phyloP scores from a whole-genome alignment of 2,797 vertebrate species.

The Chaetodon trifasciatus region DNA sequence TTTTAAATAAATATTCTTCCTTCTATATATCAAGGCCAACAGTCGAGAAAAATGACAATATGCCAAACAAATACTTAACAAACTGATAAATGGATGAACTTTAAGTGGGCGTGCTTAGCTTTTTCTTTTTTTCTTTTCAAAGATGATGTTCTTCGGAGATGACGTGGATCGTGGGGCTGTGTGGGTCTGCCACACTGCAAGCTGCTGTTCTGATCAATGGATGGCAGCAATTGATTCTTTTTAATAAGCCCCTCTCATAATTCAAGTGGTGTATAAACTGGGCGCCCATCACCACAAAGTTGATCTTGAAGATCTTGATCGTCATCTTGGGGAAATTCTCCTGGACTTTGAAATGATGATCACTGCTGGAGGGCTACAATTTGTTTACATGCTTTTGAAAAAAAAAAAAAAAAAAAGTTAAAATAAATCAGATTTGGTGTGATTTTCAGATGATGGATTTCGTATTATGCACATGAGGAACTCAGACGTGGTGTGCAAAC shows the following conservation, averaged over 20 bases:
- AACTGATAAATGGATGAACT: not conserved
- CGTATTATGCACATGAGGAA: not conserved
- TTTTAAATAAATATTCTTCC: not conserved
- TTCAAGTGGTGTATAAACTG: not conserved
- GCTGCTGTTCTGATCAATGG: slow-evolving; percentile 19
- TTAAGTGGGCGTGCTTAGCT: not conserved
- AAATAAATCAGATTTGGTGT: not conserved
- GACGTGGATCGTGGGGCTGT: not conserved
- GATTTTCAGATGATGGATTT: not conserved
- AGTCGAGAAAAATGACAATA: not conserved
- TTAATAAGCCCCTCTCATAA: not conserved
- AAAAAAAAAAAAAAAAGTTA: not conserved
- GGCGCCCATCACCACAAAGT: not conserved
- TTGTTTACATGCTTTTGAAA: not conserved
- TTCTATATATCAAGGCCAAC: not conserved
- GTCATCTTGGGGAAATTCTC: too few relatives aligned
- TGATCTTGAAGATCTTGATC: not conserved
- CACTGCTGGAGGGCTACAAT: not conserved
- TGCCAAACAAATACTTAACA: not conserved
- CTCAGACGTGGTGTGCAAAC: not conserved
- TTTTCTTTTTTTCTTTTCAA: not conserved
- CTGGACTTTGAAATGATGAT: not conserved
- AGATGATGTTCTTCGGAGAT: not conserved
- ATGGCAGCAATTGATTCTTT: slow-evolving; percentile 5
- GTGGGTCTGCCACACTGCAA: slow-evolving; percentile 9